phyloP scores from a whole-genome alignment of 92 coral and sea anemone species.

The Bergia sp. region DNA sequence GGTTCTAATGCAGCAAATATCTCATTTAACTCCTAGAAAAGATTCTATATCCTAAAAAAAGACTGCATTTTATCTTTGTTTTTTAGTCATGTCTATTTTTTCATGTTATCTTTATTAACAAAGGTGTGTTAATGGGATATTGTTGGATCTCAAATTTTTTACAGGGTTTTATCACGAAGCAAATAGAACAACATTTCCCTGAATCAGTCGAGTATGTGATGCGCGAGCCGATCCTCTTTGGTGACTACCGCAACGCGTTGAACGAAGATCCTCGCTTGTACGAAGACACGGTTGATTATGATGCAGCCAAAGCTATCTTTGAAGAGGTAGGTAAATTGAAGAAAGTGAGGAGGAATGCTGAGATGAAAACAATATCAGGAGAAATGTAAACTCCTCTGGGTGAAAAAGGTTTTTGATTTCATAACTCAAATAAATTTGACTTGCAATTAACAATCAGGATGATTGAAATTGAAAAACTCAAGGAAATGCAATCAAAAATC shows the following conservation, averaged over 20 bases:
- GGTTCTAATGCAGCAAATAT: neutral
- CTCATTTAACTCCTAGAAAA: neutral
- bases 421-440: too few relatives aligned
- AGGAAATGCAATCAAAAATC: too few relatives aligned
- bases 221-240: conserved; percentile 96
- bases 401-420: too few relatives aligned
- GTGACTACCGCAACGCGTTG: conserved; percentile 95
- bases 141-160: neutral
- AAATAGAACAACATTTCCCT: conserved; percentile 80
- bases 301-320: conserved; percentile 95
- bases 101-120: too few relatives aligned
- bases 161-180: conserved; percentile 83
- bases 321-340: conserved; percentile 79
- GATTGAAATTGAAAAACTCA: too few relatives aligned
- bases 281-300: conserved; percentile 97
- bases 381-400: too few relatives aligned
- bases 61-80: too few relatives aligned
- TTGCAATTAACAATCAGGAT: too few relatives aligned
- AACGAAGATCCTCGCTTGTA: conserved; percentile 95
- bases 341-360: neutral
- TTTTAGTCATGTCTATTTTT: too few relatives aligned
- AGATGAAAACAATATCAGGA: neutral
- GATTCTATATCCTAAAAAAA: too few relatives aligned
- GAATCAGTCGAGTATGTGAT: conserved; percentile 70
- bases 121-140: too few relatives aligned